phyloP scores from a whole-genome alignment of 2,113 vertebrate species.

The Hemiscyllium ocellatum region DNA sequence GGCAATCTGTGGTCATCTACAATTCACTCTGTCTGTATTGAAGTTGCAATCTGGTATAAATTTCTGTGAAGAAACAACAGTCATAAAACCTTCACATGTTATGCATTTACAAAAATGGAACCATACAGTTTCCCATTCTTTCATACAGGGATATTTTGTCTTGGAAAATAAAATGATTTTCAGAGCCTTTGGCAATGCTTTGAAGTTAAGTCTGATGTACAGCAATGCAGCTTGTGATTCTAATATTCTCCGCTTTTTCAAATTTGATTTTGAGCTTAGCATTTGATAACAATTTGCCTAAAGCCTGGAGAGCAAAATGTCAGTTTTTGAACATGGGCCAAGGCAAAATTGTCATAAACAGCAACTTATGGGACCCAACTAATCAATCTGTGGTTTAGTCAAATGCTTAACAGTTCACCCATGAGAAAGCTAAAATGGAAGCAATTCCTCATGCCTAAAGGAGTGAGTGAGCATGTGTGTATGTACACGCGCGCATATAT shows the following conservation, averaged over 20 bases:
- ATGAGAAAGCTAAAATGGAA: neutral
- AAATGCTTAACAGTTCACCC: neutral
- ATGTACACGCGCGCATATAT: too few relatives aligned
- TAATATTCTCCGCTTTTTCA: conserved; percentile 5
- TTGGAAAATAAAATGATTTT: conserved; percentile 20
- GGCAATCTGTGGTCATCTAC: neutral
- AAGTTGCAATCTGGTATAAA: neutral
- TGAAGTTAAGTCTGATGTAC: conserved; percentile 33
- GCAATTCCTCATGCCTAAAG: neutral
- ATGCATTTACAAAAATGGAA: neutral
- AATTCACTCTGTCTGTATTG: neutral
- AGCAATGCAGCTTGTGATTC: conserved; percentile 25
- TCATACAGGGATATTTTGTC: neutral
- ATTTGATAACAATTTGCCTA: conserved; percentile 23
- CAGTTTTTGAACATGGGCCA: neutral
- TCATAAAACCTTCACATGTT: neutral
- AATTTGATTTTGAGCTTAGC: conserved; percentile 15
- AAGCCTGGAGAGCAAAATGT: neutral
- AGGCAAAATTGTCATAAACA: neutral
- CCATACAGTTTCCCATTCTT: too few relatives aligned
- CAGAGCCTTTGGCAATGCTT: conserved; percentile 29
- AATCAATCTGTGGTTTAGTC: neutral
- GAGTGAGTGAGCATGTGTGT: too few relatives aligned
- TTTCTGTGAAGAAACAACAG: neutral
- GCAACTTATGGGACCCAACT: neutral